Base-by-base conservation (phyloP, 2,797 vertebrate genomes). In the Pelodytes ibericus region DNA sequence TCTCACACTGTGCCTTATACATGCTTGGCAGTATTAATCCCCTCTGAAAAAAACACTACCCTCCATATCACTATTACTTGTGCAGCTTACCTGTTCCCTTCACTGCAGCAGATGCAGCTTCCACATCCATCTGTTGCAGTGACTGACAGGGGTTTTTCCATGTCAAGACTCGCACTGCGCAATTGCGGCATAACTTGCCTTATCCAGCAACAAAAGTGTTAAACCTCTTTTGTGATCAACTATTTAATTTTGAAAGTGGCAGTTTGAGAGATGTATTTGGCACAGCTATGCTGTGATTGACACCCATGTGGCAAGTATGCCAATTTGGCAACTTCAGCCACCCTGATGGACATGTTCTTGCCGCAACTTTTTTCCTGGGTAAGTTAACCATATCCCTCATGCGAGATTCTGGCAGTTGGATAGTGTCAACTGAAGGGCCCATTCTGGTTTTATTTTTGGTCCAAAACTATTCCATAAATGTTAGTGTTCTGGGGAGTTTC, bases 1-100 rank as follows among this genome's bases (percentile, higher is more conserved):
- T 85, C 89, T 88, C 89, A 93, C 91, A 88, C 88, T 77, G 90
- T 91, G 92, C 89, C 84, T 86, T 86, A 75, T 80, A 89, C 83
- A 83, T 80, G 84, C 89, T 86, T 80, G 51, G 63, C 67, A 80
- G 82, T 81, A 80, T 77, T 73, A 72, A 53, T 7, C 44, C 62
- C 69, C 68, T 63, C 27, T 26, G 72, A 71, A 67, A 62, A 63
- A 63, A 72, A 73, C 74, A 77, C 63, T 83, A 60, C 65, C 80
- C 67, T 60, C 69, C 62, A 81, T 74, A 13, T 67, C 39, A 65
- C 18, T 26, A 56, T 33, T 36, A 47, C 56, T 24, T 27, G 16
- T 25, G 22, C 71, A 56, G 47, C 49, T 36, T 20, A 20, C 51
- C 49, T 59, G 29, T 47, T 31, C 24, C 31, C 36, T 18, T 10